Percentiles rank a stretch among this genome's conserved stretches.
phyloP scores from a whole-genome alignment of 2,888 invertebrate species.

The Drosophila pegasa region DNA sequence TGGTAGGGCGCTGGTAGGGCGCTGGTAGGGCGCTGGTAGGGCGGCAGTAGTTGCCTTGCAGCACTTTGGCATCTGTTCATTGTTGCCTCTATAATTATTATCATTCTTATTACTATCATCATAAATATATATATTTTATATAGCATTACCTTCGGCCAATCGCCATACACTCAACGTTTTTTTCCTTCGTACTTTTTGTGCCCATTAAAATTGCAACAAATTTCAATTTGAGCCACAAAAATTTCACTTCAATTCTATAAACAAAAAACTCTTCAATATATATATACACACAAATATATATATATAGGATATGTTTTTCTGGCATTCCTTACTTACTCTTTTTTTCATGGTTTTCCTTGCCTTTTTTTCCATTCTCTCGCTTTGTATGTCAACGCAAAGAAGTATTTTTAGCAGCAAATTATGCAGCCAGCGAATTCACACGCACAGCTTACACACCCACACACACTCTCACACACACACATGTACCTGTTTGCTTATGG shows the following conservation, averaged over 20 bases:
- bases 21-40: no score
- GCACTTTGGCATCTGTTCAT: neutral
- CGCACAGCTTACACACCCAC: slow-evolving; percentile 34
- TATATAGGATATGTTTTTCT: neutral
- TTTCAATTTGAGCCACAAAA: slow-evolving; percentile 2
- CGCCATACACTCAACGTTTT: neutral
- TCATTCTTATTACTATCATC: neutral
- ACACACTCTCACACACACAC: slow-evolving; percentile 11
- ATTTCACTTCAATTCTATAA: neutral
- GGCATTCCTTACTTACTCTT: neutral
- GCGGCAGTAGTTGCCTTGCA: no score
- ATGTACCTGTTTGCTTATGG: slow-evolving; percentile 29
- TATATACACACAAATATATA: neutral
- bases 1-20: no score
- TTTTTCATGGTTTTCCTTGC: slow-evolving; percentile 9
- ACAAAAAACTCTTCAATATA: neutral
- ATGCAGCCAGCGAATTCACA: slow-evolving; percentile 50
- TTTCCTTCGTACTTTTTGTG: neutral
- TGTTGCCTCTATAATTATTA: neutral
- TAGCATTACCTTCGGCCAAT: neutral
- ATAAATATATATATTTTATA: neutral
- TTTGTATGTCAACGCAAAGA: slow-evolving; percentile 54
- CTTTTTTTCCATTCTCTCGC: slow-evolving; percentile 9
- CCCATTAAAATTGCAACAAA: neutral
- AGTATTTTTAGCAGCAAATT: slow-evolving; percentile 72